These are phyloP conservation scores for Hormiphora californensis DNA, from an alignment of 37 sponge, comb jelly and placozoan genomes.

Conservation along the genomic window DNA sequence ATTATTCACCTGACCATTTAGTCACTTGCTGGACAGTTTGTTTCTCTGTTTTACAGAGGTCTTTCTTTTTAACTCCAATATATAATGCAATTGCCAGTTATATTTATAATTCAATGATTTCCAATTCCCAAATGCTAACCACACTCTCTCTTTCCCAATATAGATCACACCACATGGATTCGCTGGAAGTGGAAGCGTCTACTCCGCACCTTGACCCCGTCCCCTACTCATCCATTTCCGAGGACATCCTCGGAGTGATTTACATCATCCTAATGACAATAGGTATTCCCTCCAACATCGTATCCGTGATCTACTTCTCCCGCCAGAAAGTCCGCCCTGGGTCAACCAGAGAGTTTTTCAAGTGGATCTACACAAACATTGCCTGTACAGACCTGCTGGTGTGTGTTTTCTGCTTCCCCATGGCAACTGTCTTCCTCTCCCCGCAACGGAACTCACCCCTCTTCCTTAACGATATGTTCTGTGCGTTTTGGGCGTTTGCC, in stretches of 20 bases:
- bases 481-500: background rate
- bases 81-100: no score
- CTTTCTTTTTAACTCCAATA: no score
- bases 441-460: background rate
- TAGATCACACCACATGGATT: no score
- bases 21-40: no score
- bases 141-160: no score
- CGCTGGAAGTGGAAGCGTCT: background rate
- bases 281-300: constrained; percentile 22
- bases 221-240: background rate
- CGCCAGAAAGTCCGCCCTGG: background rate
- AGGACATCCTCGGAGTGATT: background rate
- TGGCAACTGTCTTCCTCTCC: background rate
- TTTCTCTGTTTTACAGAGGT: no score
- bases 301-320: constrained; percentile 2
- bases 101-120: no score
- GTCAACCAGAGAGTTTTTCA: background rate
- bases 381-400: background rate
- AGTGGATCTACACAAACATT: constrained; percentile 27
- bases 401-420: background rate
- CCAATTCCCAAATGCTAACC: no score
- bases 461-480: background rate
- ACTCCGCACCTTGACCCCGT: background rate
- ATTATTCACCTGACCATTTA: no score
- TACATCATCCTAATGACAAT: constrained; percentile 7